Evolutionary conservation across 2,113 vertebrate genomes (phyloP).

Genomic region (Trichechus manatus): DNA sequence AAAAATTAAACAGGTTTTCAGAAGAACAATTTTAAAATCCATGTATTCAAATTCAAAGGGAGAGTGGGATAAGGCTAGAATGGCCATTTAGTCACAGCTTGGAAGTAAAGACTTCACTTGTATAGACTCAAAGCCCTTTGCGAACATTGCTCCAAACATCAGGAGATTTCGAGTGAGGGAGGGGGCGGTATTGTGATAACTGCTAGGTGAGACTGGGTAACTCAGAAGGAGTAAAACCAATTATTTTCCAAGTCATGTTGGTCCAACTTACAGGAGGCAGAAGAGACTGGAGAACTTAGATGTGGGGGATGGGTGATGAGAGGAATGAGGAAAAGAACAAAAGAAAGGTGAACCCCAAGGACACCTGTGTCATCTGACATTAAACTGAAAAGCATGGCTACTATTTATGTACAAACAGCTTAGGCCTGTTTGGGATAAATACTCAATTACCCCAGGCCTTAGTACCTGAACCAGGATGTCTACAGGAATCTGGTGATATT

Average conservation of each 20-base stretch:
- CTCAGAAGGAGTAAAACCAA: not conserved
- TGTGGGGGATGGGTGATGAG: not conserved
- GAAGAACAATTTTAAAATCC: not conserved
- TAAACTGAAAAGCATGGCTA: not conserved
- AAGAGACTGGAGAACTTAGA: not conserved
- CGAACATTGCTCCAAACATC: not conserved
- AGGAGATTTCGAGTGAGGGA: accelerated
- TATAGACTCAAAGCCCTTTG: not conserved
- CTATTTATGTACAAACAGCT: not conserved
- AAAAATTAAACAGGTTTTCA: not conserved
- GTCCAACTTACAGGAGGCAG: not conserved
- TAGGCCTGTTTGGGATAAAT: not conserved
- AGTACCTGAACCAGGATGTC: not conserved
- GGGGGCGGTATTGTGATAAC: not conserved
- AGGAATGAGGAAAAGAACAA: not conserved
- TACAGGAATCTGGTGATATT: not conserved
- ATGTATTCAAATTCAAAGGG: not conserved
- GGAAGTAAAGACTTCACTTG: not conserved
- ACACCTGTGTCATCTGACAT: not conserved
- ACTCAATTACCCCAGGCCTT: not conserved
- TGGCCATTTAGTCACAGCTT: accelerated
- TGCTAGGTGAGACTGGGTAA: accelerated
- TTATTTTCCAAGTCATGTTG: not conserved
- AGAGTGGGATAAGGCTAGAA: not conserved
- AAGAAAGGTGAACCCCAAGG: too few species aligned